A percentile compares a stretch with the other conserved stretches of the same genome.
These are phyloP conservation scores for Brachionus koreanus DNA, from an alignment of 1,140 invertebrate genomes.

Conservation along the genomic window DNA sequence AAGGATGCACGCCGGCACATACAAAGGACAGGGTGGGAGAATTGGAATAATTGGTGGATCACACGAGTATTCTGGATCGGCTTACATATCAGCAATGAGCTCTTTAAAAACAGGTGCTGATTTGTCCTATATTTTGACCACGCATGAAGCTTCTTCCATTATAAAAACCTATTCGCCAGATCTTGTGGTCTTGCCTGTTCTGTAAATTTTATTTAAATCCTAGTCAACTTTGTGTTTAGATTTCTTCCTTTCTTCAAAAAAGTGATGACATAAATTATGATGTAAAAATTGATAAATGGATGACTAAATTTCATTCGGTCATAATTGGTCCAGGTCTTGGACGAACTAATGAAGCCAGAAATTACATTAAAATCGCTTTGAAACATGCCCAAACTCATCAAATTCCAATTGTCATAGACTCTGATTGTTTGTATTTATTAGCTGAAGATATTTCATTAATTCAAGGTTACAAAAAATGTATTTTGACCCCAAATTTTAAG, in stretches of 20 bases:
- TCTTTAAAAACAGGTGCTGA: constrained; percentile 79
- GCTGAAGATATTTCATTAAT: constrained; percentile 72
- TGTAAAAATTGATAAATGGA: constrained; percentile 61
- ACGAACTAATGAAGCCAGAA: constrained; percentile 55
- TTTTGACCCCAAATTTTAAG: constrained; percentile 89
- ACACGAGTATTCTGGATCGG: constrained; percentile 83
- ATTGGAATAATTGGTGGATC: constrained; percentile 87
- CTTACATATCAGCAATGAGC: constrained; percentile 85
- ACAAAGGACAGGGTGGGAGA: constrained; percentile 83
- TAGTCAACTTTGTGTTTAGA: neutral
- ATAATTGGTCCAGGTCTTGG: constrained; percentile 92
- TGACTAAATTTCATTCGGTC: constrained; percentile 77
- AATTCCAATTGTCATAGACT: constrained; percentile 38
- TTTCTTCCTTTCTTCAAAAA: neutral
- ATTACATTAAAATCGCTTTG: constrained; percentile 36
- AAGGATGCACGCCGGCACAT: constrained; percentile 48
- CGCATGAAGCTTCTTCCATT: constrained; percentile 71
- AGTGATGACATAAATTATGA: neutral
- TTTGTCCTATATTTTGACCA: constrained; percentile 84
- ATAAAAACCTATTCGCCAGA: constrained; percentile 96
- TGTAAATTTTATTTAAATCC: constrained; percentile 55
- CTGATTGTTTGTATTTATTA: constrained; percentile 80
- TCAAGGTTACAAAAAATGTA: constrained; percentile 69
- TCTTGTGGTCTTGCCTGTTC: constrained; percentile 85
- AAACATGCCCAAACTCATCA: constrained; percentile 46